A percentile compares a stretch with the other conserved stretches of the same genome.
Evolutionary conservation across 2,888 invertebrate genomes (phyloP).

Genomic region (Byasa hedistus): DNA sequence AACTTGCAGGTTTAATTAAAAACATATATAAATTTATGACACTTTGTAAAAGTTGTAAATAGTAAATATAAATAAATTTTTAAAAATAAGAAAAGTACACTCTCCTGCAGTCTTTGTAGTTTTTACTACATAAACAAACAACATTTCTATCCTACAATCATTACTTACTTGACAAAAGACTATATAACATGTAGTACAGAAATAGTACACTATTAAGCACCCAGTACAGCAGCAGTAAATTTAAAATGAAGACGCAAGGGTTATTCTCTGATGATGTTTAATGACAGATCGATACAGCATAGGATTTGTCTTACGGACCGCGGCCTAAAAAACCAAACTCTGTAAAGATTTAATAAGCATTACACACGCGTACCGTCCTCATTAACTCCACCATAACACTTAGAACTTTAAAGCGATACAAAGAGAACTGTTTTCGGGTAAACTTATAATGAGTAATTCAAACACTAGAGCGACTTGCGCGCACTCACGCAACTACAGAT

Average conservation of each 20-base stretch:
- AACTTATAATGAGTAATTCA: slow-evolving; percentile 32
- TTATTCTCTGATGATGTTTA: no score
- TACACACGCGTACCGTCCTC: slow-evolving; percentile 68
- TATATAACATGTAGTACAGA: neutral
- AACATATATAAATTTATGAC: no score
- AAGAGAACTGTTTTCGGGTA: slow-evolving; percentile 38
- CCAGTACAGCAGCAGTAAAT: no score
- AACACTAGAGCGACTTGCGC: slow-evolving; percentile 53
- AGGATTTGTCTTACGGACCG: slow-evolving; percentile 21
- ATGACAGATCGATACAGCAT: neutral
- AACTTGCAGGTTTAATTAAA: no score
- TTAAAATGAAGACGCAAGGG: no score
- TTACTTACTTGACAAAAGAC: slow-evolving; percentile 23
- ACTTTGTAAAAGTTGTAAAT: no score
- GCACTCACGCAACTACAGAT: slow-evolving; percentile 62
- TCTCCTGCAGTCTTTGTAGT: no score
- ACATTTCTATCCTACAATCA: neutral
- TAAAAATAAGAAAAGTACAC: no score
- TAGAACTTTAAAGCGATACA: slow-evolving; percentile 37
- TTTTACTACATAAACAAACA: no score
- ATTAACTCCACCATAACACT: slow-evolving; percentile 54
- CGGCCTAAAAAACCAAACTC: slow-evolving; percentile 36
- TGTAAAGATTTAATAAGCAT: slow-evolving; percentile 67
- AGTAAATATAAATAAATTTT: no score
- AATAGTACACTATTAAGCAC: neutral